Percentiles rank a stretch among this genome's conserved stretches.
These are phyloP conservation scores for Ibycter americanus DNA, from an alignment of 2,797 vertebrate species.

Conservation along the genomic window DNA sequence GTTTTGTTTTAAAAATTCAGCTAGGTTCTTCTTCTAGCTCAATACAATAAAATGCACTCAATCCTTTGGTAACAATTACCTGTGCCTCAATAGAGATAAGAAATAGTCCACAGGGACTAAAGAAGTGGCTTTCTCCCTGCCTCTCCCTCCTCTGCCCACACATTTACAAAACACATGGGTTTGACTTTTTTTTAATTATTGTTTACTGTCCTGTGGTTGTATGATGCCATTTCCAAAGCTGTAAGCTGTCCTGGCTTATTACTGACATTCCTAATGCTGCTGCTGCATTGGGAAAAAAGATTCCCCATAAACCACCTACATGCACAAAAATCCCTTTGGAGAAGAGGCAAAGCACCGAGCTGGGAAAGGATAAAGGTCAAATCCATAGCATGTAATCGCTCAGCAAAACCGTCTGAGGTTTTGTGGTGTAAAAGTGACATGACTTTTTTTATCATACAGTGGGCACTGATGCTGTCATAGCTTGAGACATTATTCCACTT, in stretches of 20 bases:
- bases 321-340: background rate
- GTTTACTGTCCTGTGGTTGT: background rate
- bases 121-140: background rate
- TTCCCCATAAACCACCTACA: background rate
- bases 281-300: background rate
- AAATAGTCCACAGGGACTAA: background rate
- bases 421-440: slow-evolving; percentile 27
- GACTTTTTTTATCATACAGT: background rate
- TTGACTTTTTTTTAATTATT: background rate
- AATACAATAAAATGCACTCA: background rate
- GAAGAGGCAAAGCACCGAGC: background rate
- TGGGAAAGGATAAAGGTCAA: slow-evolving; percentile 1
- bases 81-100: background rate
- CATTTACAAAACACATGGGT: background rate
- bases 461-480: background rate
- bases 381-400: background rate
- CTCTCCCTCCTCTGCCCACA: background rate
- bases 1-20: background rate
- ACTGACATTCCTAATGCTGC: background rate
- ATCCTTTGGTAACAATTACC: background rate
- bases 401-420: background rate
- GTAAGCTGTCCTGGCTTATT: background rate
- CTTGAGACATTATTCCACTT: background rate
- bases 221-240: slow-evolving; percentile 2
- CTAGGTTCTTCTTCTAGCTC: background rate